Evolutionary conservation across 2,888 invertebrate species (phyloP), one percentile per base, ranked within the genome.

Genomic region (Drosophila dives): DNA sequence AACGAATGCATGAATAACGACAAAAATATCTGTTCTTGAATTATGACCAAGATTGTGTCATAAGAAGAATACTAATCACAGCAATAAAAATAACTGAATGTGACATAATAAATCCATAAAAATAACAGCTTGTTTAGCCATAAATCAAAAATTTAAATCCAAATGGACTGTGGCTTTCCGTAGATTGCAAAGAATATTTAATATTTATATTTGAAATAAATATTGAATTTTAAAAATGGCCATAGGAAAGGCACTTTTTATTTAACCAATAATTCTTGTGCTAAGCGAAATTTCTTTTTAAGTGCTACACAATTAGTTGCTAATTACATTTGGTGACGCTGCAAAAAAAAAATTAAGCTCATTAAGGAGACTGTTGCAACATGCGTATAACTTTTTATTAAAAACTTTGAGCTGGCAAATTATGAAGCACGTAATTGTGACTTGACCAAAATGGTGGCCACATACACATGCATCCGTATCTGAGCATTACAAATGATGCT

Each of bases 401-500:
- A 42, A 42, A 20, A 33, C 15, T 20, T 12, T 38, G n/a, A 40
- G 15, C 40, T 45, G 42, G 34, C 34, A 26, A 42, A 33, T 45
- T 53, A 15, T 17, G 17, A 5, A 40, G 61, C 81, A 81, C 81
- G 81, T 86, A 61, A 32, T 45, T 64, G 42, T 53, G 72, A 45
- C 58, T 56, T 50, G 62, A 64, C 72, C 80, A 36, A 51, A 15
- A 20, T 38, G 26, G 3, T 49, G 50, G n/a, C 51, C 66, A 42
- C 71, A 67, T 32, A 61, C 80, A 53, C 68, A 68, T 71, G 70
- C 67, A 56, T 48, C 38, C 55, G 48, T 48, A 45, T 15, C 36
- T 17, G 59, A 62, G 67, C 73, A 59, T 62, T 59, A 58, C 62
- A 80, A 72, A 82, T 75, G 70, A 48, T 73, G 75, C 75, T 71